A percentile compares a stretch with the other conserved stretches of the same genome.
These are phyloP conservation scores for Xenopus tropicalis DNA, from an alignment of 2,113 vertebrate species.

Conservation along the genomic window UCB_Xtro_10.0 CM004450.2:27465001-27465500, in stretches of 20 bases:
- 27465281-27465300: neutral
- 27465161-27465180: constrained; percentile 4
- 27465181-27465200: neutral
- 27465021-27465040: no score
- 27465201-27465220: constrained; percentile 1
- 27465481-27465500: no score
- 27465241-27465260: neutral
- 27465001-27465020: no score
- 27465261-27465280: neutral
- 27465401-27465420: neutral
- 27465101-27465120: neutral
- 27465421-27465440: neutral
- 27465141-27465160: constrained; percentile 4
- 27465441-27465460: neutral
- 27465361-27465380: constrained; percentile 1
- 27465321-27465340: neutral
- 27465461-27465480: no score
- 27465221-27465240: neutral
- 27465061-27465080: neutral
- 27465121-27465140: neutral
- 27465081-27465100: neutral
- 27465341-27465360: neutral
- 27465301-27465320: constrained; percentile 3
- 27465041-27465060: no score
- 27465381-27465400: constrained; percentile 1